Evolutionary conservation across 2,888 invertebrate species (phyloP), one percentile per base, ranked within the genome.

Genomic region (Scaptomyza flava): DNA sequence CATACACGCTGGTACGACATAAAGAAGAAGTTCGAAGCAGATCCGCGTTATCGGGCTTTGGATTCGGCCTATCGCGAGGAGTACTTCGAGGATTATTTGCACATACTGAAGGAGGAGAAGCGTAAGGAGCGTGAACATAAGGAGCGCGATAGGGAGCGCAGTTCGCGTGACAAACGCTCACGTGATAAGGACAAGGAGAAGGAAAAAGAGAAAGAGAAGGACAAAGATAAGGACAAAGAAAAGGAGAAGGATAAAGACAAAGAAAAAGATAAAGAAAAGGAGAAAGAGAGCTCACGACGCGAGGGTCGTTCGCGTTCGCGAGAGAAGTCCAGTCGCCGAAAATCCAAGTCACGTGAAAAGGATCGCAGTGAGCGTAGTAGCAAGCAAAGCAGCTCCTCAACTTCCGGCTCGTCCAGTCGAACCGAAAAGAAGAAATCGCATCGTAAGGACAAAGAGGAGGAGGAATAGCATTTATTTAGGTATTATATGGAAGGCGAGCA

Each of bases 1-100:
- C 98, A 98, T 92, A 94, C 97, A 11, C 95, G 98, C 61, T 99
- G 99, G 99, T 94, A 96, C 59, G 98, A 99, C 70, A 95, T 96
- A 12, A 99, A 99, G 93, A 98, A 99, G 93, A 96, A 96, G 88
- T 93, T 99, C 31, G 98, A 99, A 88, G 91, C 94, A 0, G 99
- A 99, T 91, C 92, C 96, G 38, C 94, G 98, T 34, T 99, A 98
- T 93, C 97, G 98, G 89, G 95, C 96, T 1, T 96, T 99, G 3
- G 99, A 99, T 33, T 96, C 97, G 73, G 94, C 96, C 2, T 93
- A 96, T 61, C 93, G 98, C 12, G 99, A 99, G 92, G 98, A 99
- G 91, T 97, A 97, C 94, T 99, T 99, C 93, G 94, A 97, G 77
- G 98, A 98, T 90, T 98, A 96, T 91, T 94, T 97, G 90, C 96